Evolutionary conservation across 2,113 vertebrate genomes (phyloP), one percentile per base, ranked within the genome.

Genomic region (Lontra canadensis): DNA sequence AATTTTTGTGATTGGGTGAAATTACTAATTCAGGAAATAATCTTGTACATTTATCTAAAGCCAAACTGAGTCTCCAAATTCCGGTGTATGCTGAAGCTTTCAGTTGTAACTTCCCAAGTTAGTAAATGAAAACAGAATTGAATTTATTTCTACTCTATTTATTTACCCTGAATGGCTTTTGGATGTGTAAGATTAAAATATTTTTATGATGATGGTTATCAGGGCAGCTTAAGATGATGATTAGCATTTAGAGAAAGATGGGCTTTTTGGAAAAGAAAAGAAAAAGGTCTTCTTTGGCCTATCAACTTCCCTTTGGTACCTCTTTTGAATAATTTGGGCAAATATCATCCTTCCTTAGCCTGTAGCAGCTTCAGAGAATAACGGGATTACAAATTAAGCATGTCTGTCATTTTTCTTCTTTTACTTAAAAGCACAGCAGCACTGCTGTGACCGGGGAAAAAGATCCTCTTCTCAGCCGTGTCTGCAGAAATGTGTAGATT

Each of bases 321-420:
- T 93, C 44, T 96, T 86, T 36, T 31, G 73, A 95, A 73, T 88
- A 36, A 74, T 79, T 39, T 76, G 42, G 15, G 14, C n/a, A 97
- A 96, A 65, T 59, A 31, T 6, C 3, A 73, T 31, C 31, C 59
- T 97, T 96, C 95, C 44, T 89, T 39, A 97, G 81, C 90, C 36
- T 36, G 81, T 34, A 88, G 86, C 17, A 18, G 39, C 36, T 67
- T 95, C 31, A 82, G 78, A 97, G 71, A 61, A 89, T 2, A 59
- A 89, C 0, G 9, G 39, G 57, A 59, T 96, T 90, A 69, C 26
- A 73, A 94, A 90, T 31, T 47, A 84, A 88, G 18, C 3, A 4
- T 78, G 39, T 26, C 39, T 81, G 29, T 55, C 84, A 49, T 86
- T 97, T 98, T 97, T 78, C 83, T 96, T 92, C 76, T n/a, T 88